phyloP scores from a whole-genome alignment of 2,113 vertebrate species.

The Oncorhynchus kisutch region DNA sequence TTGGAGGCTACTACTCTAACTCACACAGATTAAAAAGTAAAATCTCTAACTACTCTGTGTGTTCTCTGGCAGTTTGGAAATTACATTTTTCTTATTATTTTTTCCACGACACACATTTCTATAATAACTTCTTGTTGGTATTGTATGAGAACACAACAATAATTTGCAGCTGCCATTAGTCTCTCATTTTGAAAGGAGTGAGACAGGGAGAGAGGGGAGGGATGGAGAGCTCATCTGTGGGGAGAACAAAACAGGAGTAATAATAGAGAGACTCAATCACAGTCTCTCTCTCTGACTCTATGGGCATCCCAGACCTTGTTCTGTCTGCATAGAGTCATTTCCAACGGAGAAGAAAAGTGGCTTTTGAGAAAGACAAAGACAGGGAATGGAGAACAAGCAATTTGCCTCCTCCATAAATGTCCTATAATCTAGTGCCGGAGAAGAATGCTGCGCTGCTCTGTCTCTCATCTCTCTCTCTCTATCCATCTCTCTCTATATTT shows the following conservation, averaged over 20 bases:
- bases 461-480: not conserved
- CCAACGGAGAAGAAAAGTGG: constrained; percentile 33
- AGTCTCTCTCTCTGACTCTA: constrained; percentile 21
- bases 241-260: constrained; percentile 53
- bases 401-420: not conserved
- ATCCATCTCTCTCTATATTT: not conserved
- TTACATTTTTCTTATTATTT: not conserved
- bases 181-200: constrained; percentile 57
- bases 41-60: not conserved
- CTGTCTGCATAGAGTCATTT: constrained; percentile 9
- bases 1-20: not conserved
- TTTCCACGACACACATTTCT: constrained; percentile 35
- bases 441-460: not conserved
- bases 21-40: not conserved
- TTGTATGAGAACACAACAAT: constrained; percentile 54
- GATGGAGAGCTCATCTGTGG: constrained; percentile 35
- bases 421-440: constrained; percentile 34
- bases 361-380: constrained; percentile 33
- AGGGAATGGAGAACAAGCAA: constrained; percentile 29
- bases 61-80: not conserved
- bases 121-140: constrained; percentile 51
- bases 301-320: constrained; percentile 21
- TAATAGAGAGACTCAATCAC: constrained; percentile 65
- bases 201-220: constrained; percentile 21
- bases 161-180: constrained; percentile 54